These are phyloP conservation scores for Apostichopus parvimensis DNA, from an alignment of 35 echinoderm and acorn worm genomes.

Conservation along the genomic window DNA sequence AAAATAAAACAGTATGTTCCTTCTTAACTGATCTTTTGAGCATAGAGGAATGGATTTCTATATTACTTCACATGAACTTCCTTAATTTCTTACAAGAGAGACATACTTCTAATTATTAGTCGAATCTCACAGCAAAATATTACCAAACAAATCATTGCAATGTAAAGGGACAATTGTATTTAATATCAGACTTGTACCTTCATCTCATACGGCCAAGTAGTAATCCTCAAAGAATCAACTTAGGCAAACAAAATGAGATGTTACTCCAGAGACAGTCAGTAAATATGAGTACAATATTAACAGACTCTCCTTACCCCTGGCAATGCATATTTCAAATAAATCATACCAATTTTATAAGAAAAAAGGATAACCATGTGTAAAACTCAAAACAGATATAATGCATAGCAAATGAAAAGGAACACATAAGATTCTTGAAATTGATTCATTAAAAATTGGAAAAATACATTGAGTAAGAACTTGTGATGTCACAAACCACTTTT, in stretches of 20 bases:
- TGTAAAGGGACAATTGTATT: neutral
- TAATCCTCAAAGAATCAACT: neutral
- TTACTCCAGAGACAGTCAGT: neutral
- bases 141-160: neutral
- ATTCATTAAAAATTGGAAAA: no score
- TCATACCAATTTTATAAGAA: no score
- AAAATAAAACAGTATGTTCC: neutral
- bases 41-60: neutral
- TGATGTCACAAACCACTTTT: no score
- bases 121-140: neutral
- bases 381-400: no score
- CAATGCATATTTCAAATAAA: no score
- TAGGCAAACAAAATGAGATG: neutral
- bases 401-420: no score
- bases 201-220: neutral
- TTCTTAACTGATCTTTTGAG: neutral
- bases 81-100: neutral
- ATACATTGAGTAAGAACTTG: no score
- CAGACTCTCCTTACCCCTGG: no score
- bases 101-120: neutral
- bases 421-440: no score
- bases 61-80: neutral
- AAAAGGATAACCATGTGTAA: no score
- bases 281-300: no score
- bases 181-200: neutral